Evolutionary conservation across 2,797 vertebrate genomes (phyloP).

Genomic region (Siniperca scherzeri): DNA sequence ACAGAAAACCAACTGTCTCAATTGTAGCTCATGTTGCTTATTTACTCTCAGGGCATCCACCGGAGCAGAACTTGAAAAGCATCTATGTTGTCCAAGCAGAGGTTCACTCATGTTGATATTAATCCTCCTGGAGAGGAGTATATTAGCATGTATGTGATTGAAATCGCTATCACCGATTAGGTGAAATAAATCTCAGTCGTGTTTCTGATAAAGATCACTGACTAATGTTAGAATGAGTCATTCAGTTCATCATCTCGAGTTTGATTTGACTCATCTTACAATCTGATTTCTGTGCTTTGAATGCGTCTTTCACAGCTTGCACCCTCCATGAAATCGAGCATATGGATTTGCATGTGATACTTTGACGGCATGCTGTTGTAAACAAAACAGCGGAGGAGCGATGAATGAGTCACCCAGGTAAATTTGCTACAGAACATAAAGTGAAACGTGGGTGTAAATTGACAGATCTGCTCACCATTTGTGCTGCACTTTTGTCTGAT

Average conservation of each 20-base stretch:
- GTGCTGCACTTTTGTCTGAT: constrained; percentile 12
- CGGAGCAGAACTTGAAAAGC: neutral
- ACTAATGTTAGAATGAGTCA: constrained; percentile 52
- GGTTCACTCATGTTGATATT: neutral
- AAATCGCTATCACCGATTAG: neutral
- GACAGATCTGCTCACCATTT: constrained; percentile 29
- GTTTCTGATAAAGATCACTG: constrained; percentile 45
- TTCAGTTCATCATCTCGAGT: neutral
- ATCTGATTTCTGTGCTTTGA: neutral
- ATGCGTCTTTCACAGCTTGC: neutral
- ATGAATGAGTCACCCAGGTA: constrained; percentile 56
- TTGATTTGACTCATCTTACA: constrained; percentile 39
- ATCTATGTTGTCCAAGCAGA: constrained; percentile 5
- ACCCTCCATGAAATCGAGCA: neutral
- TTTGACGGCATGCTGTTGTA: constrained; percentile 24
- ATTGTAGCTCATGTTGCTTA: constrained; percentile 5
- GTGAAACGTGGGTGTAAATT: constrained; percentile 42
- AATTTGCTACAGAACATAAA: constrained; percentile 18
- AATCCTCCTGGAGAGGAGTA: neutral
- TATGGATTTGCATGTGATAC: constrained; percentile 24
- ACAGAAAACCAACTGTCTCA: constrained; percentile 19
- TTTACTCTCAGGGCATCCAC: constrained; percentile 11
- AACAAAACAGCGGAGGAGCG: constrained; percentile 24
- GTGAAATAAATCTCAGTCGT: constrained; percentile 23
- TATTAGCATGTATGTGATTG: neutral